Evolutionary conservation across 92 coral and sea anemone species (phyloP).

Genomic region (Porites divaricata): DNA sequence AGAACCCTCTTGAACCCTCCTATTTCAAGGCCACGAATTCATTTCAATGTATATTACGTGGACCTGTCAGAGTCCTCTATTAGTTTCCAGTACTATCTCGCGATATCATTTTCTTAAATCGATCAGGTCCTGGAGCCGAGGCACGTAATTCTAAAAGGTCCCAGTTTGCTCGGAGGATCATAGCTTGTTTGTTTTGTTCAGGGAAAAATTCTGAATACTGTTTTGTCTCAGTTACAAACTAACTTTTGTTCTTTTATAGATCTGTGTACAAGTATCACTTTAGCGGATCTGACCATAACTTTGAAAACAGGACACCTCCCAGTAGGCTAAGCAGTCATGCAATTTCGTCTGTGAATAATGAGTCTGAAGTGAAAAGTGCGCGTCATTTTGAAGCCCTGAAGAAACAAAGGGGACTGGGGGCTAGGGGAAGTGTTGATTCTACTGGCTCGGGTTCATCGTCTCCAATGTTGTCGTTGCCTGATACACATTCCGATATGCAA

Average conservation of each 20-base stretch:
- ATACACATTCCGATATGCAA: conserved; percentile 38
- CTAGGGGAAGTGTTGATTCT: conserved; percentile 39
- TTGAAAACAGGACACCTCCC: conserved; percentile 15
- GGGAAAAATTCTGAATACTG: too few species aligned
- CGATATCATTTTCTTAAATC: too few species aligned
- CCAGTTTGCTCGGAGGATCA: too few species aligned
- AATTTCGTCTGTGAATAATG: conserved; percentile 13
- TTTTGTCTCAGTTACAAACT: neutral
- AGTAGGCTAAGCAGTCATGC: neutral
- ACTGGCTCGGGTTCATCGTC: conserved; percentile 46
- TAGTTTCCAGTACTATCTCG: too few species aligned
- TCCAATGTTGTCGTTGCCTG: conserved; percentile 40
- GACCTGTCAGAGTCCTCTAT: too few species aligned
- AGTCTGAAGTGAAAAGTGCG: conserved; percentile 23
- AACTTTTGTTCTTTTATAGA: neutral
- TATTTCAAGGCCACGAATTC: too few species aligned
- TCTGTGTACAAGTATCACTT: conserved; percentile 13
- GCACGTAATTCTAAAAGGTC: too few species aligned
- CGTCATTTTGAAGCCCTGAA: conserved; percentile 40
- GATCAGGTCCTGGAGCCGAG: too few species aligned
- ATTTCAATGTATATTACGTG: too few species aligned
- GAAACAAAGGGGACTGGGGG: conserved; percentile 14
- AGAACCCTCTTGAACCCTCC: too few species aligned
- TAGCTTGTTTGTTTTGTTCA: too few species aligned
- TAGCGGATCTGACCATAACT: conserved; percentile 22